phyloP scores from a whole-genome alignment of 2,113 vertebrate species.

The Sminthopsis crassicaudata region DNA sequence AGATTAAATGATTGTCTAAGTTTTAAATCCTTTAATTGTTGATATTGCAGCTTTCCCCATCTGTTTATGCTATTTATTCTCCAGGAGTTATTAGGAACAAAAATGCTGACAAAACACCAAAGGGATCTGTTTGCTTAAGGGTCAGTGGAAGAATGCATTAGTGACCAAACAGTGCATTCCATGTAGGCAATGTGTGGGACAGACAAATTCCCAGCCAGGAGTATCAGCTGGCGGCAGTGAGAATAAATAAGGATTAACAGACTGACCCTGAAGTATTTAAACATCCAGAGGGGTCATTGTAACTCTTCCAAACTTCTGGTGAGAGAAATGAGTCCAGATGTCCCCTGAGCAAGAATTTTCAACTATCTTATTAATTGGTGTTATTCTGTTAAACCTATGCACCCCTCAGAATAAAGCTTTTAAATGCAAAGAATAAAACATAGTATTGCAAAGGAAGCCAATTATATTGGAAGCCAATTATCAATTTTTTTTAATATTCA shows the following conservation, averaged over 20 bases:
- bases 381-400: neutral
- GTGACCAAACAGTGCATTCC: neutral
- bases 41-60: neutral
- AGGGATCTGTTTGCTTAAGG: neutral
- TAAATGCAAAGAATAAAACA: neutral
- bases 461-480: neutral
- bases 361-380: neutral
- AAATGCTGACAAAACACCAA: neutral
- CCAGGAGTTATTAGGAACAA: neutral
- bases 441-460: neutral
- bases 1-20: neutral
- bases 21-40: neutral
- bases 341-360: neutral
- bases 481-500: neutral
- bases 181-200: neutral
- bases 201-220: neutral
- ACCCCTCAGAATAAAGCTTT: neutral
- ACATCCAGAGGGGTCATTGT: neutral
- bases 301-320: neutral
- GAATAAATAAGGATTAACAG: conserved; percentile 1
- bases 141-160: neutral
- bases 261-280: neutral
- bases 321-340: neutral
- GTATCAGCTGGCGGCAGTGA: neutral
- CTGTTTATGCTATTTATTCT: neutral